Evolutionary conservation across 2,797 vertebrate species (phyloP).

Genomic region (Scolopax bukidnonensis): DNA sequence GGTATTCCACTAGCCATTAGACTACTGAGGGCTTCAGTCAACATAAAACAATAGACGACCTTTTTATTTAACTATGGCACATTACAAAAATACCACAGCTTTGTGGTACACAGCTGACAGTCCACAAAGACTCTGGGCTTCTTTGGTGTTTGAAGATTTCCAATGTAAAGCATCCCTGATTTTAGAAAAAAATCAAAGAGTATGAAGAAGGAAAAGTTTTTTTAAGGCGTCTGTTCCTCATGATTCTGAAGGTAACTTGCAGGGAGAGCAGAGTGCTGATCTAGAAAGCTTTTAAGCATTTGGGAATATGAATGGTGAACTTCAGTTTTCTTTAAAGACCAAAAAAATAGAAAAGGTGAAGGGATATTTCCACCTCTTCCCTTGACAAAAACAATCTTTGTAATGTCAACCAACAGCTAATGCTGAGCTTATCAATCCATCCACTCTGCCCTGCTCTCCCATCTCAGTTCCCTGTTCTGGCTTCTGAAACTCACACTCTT

Average conservation of each 20-base stretch:
- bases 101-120: neutral
- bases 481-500: slow-evolving; percentile 63
- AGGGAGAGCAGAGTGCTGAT: neutral
- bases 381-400: slow-evolving; percentile 53
- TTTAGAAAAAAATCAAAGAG: neutral
- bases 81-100: neutral
- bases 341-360: neutral
- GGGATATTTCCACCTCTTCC: slow-evolving; percentile 18
- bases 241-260: neutral
- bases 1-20: neutral
- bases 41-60: neutral
- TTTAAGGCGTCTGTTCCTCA: neutral
- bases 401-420: slow-evolving; percentile 57
- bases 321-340: neutral
- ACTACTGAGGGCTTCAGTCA: neutral
- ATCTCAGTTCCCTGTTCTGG: slow-evolving; percentile 35
- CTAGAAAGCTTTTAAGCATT: neutral
- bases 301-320: neutral
- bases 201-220: neutral
- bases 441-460: slow-evolving; percentile 14
- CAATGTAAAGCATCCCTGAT: neutral
- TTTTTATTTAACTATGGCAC: neutral
- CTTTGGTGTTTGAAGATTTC: neutral
- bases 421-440: slow-evolving; percentile 44
- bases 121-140: neutral